phyloP scores from a whole-genome alignment of 2,797 vertebrate species.

The Tadarida brasiliensis region DNA sequence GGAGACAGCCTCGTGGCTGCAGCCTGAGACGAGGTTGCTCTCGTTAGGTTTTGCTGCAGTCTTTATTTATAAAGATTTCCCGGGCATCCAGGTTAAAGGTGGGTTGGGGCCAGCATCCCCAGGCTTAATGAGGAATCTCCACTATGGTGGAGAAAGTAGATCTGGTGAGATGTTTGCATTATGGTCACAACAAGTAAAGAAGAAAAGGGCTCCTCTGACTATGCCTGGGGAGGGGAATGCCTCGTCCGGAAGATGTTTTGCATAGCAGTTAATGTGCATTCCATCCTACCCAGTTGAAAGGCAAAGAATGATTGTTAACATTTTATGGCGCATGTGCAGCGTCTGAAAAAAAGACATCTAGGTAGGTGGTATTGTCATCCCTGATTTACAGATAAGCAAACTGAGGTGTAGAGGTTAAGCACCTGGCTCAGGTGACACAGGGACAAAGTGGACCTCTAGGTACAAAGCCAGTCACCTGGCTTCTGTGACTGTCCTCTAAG shows the following conservation, averaged over 20 bases:
- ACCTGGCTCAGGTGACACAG: neutral
- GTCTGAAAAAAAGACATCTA: neutral
- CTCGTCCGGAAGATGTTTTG: neutral
- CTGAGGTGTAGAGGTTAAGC: neutral
- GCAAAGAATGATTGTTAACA: neutral
- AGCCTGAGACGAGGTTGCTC: neutral
- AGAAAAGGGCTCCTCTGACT: neutral
- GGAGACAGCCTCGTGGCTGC: neutral
- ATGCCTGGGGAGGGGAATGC: neutral
- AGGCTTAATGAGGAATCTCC: constrained; percentile 15
- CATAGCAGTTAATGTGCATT: neutral
- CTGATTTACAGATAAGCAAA: neutral
- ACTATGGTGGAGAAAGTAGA: neutral
- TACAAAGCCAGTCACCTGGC: neutral
- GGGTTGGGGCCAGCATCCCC: neutral
- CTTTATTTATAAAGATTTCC: constrained; percentile 53
- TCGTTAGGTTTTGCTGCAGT: constrained; percentile 33
- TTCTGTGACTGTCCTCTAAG: neutral
- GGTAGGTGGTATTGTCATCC: neutral
- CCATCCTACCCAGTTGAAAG: neutral
- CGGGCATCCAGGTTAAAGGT: constrained; percentile 47
- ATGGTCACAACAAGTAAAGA: neutral
- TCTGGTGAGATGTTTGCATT: neutral
- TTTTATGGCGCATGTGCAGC: fast-evolving
- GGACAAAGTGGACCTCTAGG: neutral